These are phyloP conservation scores for Sinocyclocheilus anshuiensis DNA, from an alignment of 2,113 vertebrate genomes.

Conservation along the genomic window DNA sequence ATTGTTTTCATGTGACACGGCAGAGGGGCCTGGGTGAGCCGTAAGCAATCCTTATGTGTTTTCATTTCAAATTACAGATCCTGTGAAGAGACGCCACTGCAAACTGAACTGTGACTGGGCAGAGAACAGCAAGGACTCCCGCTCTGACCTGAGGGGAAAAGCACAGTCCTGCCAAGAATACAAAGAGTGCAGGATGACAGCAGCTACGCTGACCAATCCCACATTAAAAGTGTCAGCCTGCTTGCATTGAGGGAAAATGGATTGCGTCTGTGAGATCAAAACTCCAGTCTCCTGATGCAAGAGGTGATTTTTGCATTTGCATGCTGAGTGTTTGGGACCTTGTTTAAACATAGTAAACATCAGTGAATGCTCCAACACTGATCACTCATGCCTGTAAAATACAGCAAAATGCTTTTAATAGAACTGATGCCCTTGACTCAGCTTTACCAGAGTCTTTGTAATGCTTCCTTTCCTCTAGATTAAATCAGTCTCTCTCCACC, in stretches of 20 bases:
- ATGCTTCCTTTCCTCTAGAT: constrained; percentile 9
- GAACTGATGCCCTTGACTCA: constrained; percentile 31
- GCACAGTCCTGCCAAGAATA: constrained; percentile 44
- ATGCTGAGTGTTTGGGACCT: not conserved
- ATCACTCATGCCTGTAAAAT: constrained; percentile 34
- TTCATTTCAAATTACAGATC: constrained; percentile 57
- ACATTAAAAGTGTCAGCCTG: constrained; percentile 39
- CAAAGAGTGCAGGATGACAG: constrained; percentile 42
- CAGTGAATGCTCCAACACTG: not conserved
- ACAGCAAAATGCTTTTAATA: not conserved
- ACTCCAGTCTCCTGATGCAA: constrained; percentile 22
- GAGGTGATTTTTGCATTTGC: constrained; percentile 6
- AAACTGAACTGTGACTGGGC: constrained; percentile 40
- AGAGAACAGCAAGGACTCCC: constrained; percentile 25
- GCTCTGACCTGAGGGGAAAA: constrained; percentile 47
- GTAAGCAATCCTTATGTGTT: constrained; percentile 54
- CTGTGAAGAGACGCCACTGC: constrained; percentile 23
- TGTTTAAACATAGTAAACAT: not conserved
- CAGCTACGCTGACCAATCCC: constrained; percentile 27
- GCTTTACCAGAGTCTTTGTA: not conserved
- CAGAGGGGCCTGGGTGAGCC: constrained; percentile 31
- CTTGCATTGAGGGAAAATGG: constrained; percentile 20
- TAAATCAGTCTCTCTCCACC: constrained; percentile 25
- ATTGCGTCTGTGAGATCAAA: constrained; percentile 34
- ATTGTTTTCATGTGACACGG: constrained; percentile 56